Evolutionary conservation across 1,140 invertebrate species (phyloP), one percentile per base, ranked within the genome.

Genomic region (Lasaia peninsularis): DNA sequence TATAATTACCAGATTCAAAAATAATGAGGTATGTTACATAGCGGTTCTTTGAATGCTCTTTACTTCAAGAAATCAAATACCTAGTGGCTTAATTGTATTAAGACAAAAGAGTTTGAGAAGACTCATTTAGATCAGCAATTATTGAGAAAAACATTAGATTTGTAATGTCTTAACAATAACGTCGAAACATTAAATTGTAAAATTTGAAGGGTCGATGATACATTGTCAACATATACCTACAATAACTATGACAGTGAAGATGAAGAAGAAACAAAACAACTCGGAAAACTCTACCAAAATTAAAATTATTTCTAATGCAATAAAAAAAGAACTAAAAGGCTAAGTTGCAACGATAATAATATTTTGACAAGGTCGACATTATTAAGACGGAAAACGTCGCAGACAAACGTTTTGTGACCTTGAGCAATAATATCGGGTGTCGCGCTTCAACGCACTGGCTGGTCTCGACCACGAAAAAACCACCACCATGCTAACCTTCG

Each of bases 341-440:
- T 67, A 37, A 66, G 60, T 60, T 48, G 56, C 56, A 56, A 63
- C 63, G 64, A 73, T 78, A 82, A 83, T 82, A 81, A 54, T 69
- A 57, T 60, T 62, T 58, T 65, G 58, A 54, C 75, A 79, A 79
- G 75, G 76, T 64, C 73, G 68, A 33, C 62, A 75, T 68, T 71
- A 73, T 55, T 75, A 70, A 69, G 64, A 63, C 75, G 73, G 72
- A 80, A 80, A 77, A 69, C 65, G 63, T 58, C 60, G 54, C 62
- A 68, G 73, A 69, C 68, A 67, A 62, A 61, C 60, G 52, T 55
- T 58, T 65, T 48, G 57, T 70, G 77, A 71, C 81, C 81, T 87
- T 85, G 81, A 72, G 34, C 48, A 20, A 71, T 64, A 65, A 68
- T 71, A 74, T 80, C 67, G 73, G 66, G 67, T 71, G 75, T 80